A percentile compares a stretch with the other conserved stretches of the same genome.
These are phyloP conservation scores for Scleropages formosus DNA, from an alignment of 2,797 vertebrate species.

Conservation along the genomic window DNA sequence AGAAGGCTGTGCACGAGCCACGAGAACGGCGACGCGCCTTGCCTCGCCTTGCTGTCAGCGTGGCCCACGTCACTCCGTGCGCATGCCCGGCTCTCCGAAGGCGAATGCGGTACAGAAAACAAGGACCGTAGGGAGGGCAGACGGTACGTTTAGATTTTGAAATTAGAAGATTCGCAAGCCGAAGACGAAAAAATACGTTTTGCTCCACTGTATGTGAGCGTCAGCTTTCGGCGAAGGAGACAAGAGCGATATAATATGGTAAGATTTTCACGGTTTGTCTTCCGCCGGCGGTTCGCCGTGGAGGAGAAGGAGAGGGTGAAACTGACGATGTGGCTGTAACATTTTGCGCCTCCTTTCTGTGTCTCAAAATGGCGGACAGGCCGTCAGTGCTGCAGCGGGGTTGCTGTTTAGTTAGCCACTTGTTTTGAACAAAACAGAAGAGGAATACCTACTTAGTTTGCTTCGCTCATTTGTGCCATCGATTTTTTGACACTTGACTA, in stretches of 20 bases:
- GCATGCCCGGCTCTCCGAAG: conserved; percentile 56
- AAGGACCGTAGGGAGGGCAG: conserved; percentile 56
- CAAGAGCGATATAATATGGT: conserved; percentile 57
- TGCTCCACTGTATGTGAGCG: conserved; percentile 49
- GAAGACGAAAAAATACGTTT: conserved; percentile 47
- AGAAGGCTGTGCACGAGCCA: background rate
- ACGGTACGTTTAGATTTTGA: conserved; percentile 55
- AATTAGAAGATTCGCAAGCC: conserved; percentile 52
- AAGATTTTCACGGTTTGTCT: conserved; percentile 56
- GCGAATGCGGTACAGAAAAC: conserved; percentile 70
- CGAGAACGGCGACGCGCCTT: background rate
- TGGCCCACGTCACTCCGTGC: conserved; percentile 59
- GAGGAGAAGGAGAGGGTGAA: conserved; percentile 56
- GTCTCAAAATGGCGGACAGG: conserved; percentile 97
- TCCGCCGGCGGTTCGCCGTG: conserved; percentile 25
- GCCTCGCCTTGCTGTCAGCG: conserved; percentile 46
- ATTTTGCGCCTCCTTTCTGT: conserved; percentile 76
- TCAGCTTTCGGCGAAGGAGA: conserved; percentile 44
- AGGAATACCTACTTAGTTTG: background rate
- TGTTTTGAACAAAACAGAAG: conserved; percentile 12
- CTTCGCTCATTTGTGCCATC: background rate
- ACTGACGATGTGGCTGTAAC: conserved; percentile 80
- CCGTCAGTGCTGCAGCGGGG: conserved; percentile 76
- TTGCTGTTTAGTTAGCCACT: conserved; percentile 32
- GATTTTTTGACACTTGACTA: background rate